A percentile compares a stretch with the other conserved stretches of the same genome.
These are phyloP conservation scores for Cephalopachus bancanus DNA, from an alignment of 2,797 vertebrate species.

Conservation along the genomic window DNA sequence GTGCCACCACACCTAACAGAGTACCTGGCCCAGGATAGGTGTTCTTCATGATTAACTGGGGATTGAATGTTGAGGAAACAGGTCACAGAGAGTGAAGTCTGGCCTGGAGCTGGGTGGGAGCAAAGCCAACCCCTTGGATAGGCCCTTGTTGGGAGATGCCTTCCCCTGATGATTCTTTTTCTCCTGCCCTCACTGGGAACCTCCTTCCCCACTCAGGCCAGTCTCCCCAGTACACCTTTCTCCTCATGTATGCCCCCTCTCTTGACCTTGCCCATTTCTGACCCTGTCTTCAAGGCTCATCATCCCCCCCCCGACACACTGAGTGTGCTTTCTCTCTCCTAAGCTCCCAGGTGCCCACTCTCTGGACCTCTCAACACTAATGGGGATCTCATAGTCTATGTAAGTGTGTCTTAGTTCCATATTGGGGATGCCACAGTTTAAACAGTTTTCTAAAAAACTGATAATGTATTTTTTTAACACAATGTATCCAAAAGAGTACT, in stretches of 20 bases:
- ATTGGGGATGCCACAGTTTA: neutral
- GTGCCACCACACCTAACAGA: neutral
- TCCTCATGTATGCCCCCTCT: too few species aligned
- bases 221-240: neutral
- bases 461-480: slow-evolving; percentile 7
- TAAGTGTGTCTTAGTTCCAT: neutral
- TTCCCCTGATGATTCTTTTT: neutral
- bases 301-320: neutral
- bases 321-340: neutral
- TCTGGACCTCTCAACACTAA: neutral
- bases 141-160: neutral
- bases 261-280: neutral
- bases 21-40: neutral
- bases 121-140: neutral
- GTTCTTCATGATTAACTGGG: neutral
- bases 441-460: neutral
- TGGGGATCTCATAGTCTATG: neutral
- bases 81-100: neutral
- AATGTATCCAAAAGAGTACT: neutral
- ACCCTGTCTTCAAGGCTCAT: neutral
- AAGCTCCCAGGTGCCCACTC: neutral
- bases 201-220: neutral
- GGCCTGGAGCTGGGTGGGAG: neutral
- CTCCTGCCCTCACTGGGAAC: neutral
- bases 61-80: neutral